Conservation (phyloP, 1,140 invertebrate genomes). For the Pogonomyrmex barbatus region DNA sequence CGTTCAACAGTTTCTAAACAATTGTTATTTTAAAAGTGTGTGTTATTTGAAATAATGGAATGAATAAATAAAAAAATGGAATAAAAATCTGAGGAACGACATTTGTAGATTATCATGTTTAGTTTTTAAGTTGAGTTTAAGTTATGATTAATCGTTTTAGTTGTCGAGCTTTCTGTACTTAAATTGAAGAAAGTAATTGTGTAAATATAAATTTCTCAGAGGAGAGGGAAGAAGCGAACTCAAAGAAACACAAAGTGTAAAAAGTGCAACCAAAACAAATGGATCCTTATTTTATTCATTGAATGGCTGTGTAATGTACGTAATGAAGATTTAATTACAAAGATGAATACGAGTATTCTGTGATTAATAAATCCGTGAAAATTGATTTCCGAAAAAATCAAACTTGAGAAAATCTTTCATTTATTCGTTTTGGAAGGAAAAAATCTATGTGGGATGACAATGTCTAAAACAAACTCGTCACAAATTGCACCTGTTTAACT, state of each 20-base stretch:
- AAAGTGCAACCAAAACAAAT: background rate
- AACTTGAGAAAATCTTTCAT: background rate
- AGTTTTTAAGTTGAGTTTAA: slow-evolving; percentile 7
- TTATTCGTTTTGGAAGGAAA: background rate
- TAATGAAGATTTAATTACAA: too few species aligned
- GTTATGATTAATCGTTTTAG: background rate
- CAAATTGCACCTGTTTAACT: background rate
- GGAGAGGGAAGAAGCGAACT: background rate
- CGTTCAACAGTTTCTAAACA: background rate
- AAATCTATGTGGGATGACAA: background rate
- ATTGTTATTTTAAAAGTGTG: background rate
- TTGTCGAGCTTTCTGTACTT: background rate
- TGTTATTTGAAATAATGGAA: background rate
- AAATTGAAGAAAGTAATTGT: background rate
- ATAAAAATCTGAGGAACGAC: background rate
- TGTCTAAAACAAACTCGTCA: background rate
- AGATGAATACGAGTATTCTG: background rate
- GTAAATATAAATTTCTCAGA: background rate
- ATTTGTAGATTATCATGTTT: background rate
- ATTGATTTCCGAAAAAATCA: background rate
- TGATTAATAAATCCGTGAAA: background rate
- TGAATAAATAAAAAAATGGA: background rate
- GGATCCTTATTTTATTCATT: background rate
- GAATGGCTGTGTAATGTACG: background rate
- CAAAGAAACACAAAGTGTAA: background rate